Evolutionary conservation across 2,113 vertebrate species (phyloP), one percentile per base, ranked within the genome.

Genomic region (Corythaixoides concolor): DNA sequence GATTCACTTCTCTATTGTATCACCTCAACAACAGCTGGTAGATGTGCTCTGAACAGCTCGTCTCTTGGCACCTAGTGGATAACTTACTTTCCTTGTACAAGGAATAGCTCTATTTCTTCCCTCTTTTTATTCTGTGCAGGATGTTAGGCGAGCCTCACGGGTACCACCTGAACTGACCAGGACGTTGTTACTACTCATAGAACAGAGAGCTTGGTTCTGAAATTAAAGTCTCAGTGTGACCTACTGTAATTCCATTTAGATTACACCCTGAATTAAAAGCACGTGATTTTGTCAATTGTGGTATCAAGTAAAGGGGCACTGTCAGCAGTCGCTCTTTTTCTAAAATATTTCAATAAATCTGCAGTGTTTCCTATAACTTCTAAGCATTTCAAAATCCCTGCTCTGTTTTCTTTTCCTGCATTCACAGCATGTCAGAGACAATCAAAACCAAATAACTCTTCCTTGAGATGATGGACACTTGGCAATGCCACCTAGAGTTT

Each of bases 21-120:
- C 66, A 82, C 12, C 58, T 41, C 73, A 84, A 66, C 83, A 93
- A 52, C 92, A 97, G 95, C 96, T 96, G 92, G 92, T 93, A 92
- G 88, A 90, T 87, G n/a, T 68, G 68, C 68, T 85, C 66, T 11
- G 22, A 72, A 45, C 1, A 0, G 69, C 63, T 92, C 19, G 3
- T 64, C 27, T 86, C 77, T 90, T 96, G 85, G 95, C 90, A 94
- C 41, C 55, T 85, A 41, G 15, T 19, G 20, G 22, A 49, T 77
- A 92, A 75, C 35, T 88, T 52, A 75, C 35, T 88, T 52, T 72
- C 37, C 33, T 45, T 63, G 14, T 37, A 21, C 1, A 6, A 85
- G 43, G 37, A 89, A 84, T 52, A 33, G 21, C 22, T 84, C 16
- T 69, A 76, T 93, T 77, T 81, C 76, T 66, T 73, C 32, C 19